A percentile compares a stretch with the other conserved stretches of the same genome.
Conservation (phyloP, 2,797 vertebrate species). For the Pipistrellus nathusii region DNA sequence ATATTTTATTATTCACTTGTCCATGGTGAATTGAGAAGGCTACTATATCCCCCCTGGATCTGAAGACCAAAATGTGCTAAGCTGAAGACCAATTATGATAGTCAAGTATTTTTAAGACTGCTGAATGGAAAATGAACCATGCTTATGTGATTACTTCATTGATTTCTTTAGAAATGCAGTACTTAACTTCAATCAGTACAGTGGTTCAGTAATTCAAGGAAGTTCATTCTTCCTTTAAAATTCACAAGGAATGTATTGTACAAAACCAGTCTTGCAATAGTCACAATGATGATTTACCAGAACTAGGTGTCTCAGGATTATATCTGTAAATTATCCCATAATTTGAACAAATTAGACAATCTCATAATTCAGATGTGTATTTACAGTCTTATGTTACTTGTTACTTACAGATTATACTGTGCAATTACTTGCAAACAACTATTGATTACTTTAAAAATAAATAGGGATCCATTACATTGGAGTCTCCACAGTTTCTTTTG, state of each 20-base stretch:
- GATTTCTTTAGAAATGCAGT: constrained; percentile 85
- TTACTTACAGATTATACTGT: constrained; percentile 83
- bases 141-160: constrained; percentile 86
- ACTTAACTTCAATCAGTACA: constrained; percentile 86
- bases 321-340: constrained; percentile 74
- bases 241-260: constrained; percentile 70
- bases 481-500: constrained; percentile 80
- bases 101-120: constrained; percentile 83
- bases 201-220: constrained; percentile 79
- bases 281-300: constrained; percentile 70
- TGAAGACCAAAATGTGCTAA: constrained; percentile 76
- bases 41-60: constrained; percentile 72
- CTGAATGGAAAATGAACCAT: constrained; percentile 82
- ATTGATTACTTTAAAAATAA: constrained; percentile 90
- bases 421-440: constrained; percentile 87
- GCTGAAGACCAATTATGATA: constrained; percentile 83
- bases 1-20: constrained; percentile 75
- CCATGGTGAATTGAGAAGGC: constrained; percentile 59
- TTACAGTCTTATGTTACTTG: constrained; percentile 83
- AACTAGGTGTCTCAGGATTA: constrained; percentile 74
- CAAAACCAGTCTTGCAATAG: constrained; percentile 73
- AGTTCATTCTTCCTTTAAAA: constrained; percentile 83
- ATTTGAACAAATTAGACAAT: constrained; percentile 79
- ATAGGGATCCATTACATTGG: constrained; percentile 84
- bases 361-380: constrained; percentile 69